Evolutionary conservation across 2,113 vertebrate genomes (phyloP).

Genomic region (Semicossyphus pulcher): DNA sequence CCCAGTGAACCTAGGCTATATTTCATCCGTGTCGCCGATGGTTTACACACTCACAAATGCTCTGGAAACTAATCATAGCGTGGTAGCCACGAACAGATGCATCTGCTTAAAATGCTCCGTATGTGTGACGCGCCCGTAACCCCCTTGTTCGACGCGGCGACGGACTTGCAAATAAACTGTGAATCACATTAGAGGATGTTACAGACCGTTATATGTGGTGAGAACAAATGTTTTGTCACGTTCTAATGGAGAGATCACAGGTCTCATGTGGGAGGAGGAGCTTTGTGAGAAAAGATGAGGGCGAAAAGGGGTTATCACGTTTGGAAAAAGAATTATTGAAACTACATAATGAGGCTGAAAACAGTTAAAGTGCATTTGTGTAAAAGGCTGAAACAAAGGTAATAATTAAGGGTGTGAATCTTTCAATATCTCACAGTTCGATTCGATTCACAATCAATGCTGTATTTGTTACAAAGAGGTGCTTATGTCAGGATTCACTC

Average conservation of each 20-base stretch:
- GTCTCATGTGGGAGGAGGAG: constrained; percentile 45
- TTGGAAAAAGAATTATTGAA: constrained; percentile 14
- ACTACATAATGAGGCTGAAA: not conserved
- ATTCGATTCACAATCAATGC: too few relatives aligned
- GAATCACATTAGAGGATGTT: constrained; percentile 73
- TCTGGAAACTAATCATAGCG: constrained; percentile 90
- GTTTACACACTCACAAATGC: constrained; percentile 88
- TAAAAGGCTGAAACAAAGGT: not conserved
- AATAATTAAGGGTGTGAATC: too few relatives aligned
- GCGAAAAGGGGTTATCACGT: not conserved
- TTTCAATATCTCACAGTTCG: too few relatives aligned
- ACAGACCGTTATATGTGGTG: constrained; percentile 73
- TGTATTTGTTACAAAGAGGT: too few relatives aligned
- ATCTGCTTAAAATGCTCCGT: constrained; percentile 89
- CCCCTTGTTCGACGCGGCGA: constrained; percentile 66
- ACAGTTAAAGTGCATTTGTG: not conserved
- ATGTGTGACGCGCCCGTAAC: constrained; percentile 74
- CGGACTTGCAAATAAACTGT: constrained; percentile 80
- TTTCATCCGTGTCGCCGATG: constrained; percentile 92
- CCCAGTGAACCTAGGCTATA: constrained; percentile 94
- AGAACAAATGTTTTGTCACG: constrained; percentile 77
- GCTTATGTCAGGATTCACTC: too few relatives aligned
- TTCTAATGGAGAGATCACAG: constrained; percentile 73
- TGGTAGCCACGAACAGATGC: constrained; percentile 78
- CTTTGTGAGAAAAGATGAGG: constrained; percentile 32